phyloP scores from a whole-genome alignment of 2,888 invertebrate species.

The Alentia gelatinosa region DNA sequence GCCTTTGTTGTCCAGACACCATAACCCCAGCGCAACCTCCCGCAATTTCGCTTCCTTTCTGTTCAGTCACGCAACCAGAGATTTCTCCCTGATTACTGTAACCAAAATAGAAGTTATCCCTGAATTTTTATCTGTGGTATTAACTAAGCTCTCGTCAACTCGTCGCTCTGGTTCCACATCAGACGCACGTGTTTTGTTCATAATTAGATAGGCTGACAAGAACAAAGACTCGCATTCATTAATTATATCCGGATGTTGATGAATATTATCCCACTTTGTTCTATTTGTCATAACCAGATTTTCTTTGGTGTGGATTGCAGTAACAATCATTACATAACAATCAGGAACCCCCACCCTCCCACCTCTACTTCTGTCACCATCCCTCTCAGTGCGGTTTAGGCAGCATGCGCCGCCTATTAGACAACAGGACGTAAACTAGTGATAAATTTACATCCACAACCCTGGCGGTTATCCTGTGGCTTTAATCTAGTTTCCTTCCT shows the following conservation, averaged over 20 bases:
- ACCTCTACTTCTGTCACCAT: too few relatives aligned
- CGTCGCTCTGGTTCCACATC: neutral
- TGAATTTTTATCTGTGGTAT: neutral
- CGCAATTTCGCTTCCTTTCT: neutral
- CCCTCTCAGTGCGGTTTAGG: too few relatives aligned
- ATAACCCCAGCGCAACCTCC: neutral
- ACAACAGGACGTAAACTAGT: too few relatives aligned
- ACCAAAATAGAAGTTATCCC: slow-evolving; percentile 2
- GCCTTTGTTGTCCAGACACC: slow-evolving; percentile 16
- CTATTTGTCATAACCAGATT: neutral
- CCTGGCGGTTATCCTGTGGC: too few relatives aligned
- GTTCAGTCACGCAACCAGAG: neutral
- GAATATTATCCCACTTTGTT: neutral
- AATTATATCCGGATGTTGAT: slow-evolving; percentile 16
- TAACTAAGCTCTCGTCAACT: neutral
- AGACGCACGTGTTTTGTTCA: neutral
- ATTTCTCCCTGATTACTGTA: neutral
- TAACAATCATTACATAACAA: too few relatives aligned
- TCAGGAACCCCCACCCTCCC: too few relatives aligned
- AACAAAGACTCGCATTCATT: neutral
- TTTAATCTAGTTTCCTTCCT: too few relatives aligned
- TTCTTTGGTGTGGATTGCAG: neutral
- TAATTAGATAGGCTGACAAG: neutral
- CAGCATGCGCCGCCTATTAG: too few relatives aligned
- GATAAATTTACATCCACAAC: too few relatives aligned